Conservation (phyloP, 2,888 invertebrate species). For the Gandaritis pyraliata region DNA sequence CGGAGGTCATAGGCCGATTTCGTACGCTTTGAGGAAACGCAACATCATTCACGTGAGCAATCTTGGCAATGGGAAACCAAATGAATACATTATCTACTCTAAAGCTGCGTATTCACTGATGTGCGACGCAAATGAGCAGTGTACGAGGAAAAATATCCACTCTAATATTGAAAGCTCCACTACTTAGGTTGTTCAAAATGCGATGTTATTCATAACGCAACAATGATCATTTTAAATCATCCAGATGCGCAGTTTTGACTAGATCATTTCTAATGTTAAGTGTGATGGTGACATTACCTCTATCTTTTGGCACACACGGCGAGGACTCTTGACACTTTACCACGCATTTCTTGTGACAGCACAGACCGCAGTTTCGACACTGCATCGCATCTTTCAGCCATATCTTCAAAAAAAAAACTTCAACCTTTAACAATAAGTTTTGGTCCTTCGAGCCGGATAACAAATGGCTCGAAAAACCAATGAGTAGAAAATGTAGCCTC, state of each 20-base stretch:
- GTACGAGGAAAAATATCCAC: no score
- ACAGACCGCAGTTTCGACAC: constrained; percentile 94
- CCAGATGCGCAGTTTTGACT: no score
- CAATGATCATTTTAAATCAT: no score
- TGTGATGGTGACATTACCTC: constrained; percentile 53
- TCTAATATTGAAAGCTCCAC: no score
- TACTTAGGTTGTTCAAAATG: no score
- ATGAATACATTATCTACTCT: no score
- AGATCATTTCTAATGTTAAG: no score
- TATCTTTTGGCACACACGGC: constrained; percentile 72
- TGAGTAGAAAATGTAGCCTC: neutral
- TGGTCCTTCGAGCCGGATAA: constrained; percentile 9
- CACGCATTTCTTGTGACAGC: constrained; percentile 98
- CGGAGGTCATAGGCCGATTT: constrained; percentile 30
- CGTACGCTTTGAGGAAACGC: constrained; percentile 49
- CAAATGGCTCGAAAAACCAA: constrained; percentile 8
- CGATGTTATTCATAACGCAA: no score
- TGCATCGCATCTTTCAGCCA: constrained; percentile 98
- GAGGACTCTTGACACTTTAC: constrained; percentile 89
- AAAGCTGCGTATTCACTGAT: no score
- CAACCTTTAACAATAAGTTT: neutral
- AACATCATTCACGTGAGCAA: constrained; percentile 42
- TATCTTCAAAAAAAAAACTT: constrained; percentile 86
- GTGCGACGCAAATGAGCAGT: no score
- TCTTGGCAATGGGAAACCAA: constrained; percentile 39